Percentiles rank a stretch among this genome's conserved stretches.
These are phyloP conservation scores for Antedon bifida DNA, from an alignment of 35 echinoderm and acorn worm species.

Conservation along the genomic window DNA sequence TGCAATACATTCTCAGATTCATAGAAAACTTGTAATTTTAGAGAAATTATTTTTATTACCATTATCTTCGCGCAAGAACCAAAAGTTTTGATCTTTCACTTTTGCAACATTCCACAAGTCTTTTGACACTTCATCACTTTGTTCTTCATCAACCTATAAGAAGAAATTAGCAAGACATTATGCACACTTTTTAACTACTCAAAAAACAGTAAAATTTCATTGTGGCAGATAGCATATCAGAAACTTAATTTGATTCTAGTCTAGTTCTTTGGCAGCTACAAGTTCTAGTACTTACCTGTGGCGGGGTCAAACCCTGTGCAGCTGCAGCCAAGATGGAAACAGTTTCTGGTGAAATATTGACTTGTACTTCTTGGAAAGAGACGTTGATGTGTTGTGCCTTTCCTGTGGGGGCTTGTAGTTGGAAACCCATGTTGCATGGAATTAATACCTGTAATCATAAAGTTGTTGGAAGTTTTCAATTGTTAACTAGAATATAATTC, in stretches of 20 bases:
- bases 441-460: conserved; percentile 45
- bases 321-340: conserved; percentile 66
- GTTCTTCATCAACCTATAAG: conserved; percentile 27
- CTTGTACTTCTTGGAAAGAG: conserved; percentile 43
- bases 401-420: conserved; percentile 50
- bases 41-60: not conserved
- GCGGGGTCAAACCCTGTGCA: conserved; percentile 41
- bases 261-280: too few species aligned
- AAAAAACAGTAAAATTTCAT: too few species aligned
- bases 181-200: too few species aligned
- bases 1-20: too few species aligned
- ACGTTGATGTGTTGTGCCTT: conserved; percentile 68
- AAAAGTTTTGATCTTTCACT: conserved; percentile 51
- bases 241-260: too few species aligned
- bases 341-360: conserved; percentile 76
- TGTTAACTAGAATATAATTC: too few species aligned
- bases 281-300: conserved; percentile 37
- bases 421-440: conserved; percentile 78
- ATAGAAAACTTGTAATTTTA: too few species aligned
- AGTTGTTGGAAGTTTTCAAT: too few species aligned
- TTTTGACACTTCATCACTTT: conserved; percentile 27
- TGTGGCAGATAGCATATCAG: too few species aligned
- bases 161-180: too few species aligned
- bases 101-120: conserved; percentile 53
- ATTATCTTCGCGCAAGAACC: conserved; percentile 78